Conservation (phyloP, 2,797 vertebrate species). For the Poeciliopsis infans region DNA sequence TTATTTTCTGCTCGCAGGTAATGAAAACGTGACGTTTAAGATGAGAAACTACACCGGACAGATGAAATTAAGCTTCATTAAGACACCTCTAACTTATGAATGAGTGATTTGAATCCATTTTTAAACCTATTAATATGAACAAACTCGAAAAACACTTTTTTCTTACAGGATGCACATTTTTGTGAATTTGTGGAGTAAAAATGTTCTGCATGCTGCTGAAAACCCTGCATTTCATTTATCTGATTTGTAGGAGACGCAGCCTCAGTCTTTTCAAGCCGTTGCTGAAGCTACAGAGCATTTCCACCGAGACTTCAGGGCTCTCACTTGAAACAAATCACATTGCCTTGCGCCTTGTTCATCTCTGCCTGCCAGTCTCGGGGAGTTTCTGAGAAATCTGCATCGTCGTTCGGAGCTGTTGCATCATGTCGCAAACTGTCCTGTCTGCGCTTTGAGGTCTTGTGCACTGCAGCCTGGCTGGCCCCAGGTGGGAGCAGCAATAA, state of each 20-base stretch:
- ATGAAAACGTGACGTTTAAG: not conserved
- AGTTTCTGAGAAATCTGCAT: conserved; percentile 39
- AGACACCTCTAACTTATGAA: not conserved
- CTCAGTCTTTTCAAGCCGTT: not conserved
- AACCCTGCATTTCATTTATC: not conserved
- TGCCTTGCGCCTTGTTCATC: conserved; percentile 23
- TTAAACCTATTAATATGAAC: not conserved
- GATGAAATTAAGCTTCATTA: not conserved
- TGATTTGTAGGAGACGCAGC: not conserved
- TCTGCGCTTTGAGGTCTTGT: conserved; percentile 19
- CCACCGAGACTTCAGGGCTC: conserved; percentile 15
- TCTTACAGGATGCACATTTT: not conserved
- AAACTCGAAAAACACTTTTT: not conserved
- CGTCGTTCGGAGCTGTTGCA: conserved; percentile 19
- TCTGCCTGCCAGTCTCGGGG: conserved; percentile 3
- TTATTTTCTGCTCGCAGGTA: not conserved
- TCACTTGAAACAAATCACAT: conserved; percentile 18
- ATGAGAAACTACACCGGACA: not conserved
- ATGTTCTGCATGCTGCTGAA: not conserved
- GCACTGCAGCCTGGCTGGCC: conserved; percentile 19
- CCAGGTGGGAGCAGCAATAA: conserved; percentile 21
- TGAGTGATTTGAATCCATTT: no score
- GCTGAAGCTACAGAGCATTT: conserved; percentile 21
- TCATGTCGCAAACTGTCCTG: conserved; percentile 31
- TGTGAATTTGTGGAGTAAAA: not conserved